Percentiles rank a stretch among this genome's conserved stretches.
Conservation (phyloP, 2,888 invertebrate species). For the Priocnemis perturbator region DNA sequence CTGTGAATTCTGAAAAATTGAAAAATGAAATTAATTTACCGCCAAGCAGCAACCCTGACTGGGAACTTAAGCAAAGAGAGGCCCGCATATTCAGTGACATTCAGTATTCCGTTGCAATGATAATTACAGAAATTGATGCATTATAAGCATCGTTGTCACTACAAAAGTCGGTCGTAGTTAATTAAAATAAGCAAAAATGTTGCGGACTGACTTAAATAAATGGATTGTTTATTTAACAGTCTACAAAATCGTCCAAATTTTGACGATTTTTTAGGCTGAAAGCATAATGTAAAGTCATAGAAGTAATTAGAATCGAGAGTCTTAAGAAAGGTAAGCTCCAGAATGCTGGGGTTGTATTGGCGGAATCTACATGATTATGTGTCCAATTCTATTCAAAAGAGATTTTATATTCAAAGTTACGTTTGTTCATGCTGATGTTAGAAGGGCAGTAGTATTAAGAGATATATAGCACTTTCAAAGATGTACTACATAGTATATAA, state of each 20-base stretch:
- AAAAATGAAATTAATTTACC: constrained; percentile 26
- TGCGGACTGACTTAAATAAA: no score
- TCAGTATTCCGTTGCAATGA: constrained; percentile 46
- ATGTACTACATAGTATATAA: no score
- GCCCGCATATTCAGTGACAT: constrained; percentile 52
- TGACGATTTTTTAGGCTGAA: constrained; percentile 14
- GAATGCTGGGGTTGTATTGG: no score
- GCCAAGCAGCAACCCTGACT: constrained; percentile 61
- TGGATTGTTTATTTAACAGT: no score
- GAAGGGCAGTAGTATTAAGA: no score
- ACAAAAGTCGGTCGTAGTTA: no score
- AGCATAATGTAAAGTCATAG: background rate
- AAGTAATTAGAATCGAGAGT: background rate
- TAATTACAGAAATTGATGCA: constrained; percentile 44
- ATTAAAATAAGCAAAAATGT: no score
- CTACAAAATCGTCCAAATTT: no score
- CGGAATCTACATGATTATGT: no score
- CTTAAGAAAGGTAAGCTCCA: no score
- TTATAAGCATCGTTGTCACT: background rate
- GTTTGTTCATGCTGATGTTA: background rate
- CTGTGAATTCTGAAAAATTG: constrained; percentile 13
- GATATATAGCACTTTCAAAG: no score
- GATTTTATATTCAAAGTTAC: constrained; percentile 1
- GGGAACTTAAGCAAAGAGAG: constrained; percentile 53
- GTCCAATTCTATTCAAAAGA: no score